Percentiles rank a stretch among this genome's conserved stretches.
Conservation (phyloP, 2,113 vertebrate genomes). For the Toxotes jaculatrix region DNA sequence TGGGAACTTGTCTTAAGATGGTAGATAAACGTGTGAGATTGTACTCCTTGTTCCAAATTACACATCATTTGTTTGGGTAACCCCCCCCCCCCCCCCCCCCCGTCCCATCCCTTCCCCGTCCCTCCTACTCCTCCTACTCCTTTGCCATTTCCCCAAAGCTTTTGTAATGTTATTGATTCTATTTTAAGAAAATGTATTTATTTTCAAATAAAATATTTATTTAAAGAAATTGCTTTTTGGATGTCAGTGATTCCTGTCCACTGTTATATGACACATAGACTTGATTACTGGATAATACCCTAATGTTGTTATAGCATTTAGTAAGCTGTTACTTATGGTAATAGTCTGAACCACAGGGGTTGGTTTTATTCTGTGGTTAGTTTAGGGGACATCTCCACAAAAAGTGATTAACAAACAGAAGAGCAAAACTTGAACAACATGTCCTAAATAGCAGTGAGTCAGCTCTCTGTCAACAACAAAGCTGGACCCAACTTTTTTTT, state of each 20-base stretch:
- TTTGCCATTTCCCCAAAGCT: slow-evolving; percentile 72
- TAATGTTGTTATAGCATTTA: background rate
- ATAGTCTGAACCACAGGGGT: too few relatives aligned
- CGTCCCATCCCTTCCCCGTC: background rate
- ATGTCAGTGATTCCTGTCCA: background rate
- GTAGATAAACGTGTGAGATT: slow-evolving; percentile 77
- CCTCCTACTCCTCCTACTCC: slow-evolving; percentile 35
- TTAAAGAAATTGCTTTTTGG: slow-evolving; percentile 76
- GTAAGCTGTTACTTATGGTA: background rate
- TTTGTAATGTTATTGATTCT: slow-evolving; percentile 87
- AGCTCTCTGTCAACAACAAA: slow-evolving; percentile 47
- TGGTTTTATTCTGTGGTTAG: slow-evolving; percentile 12
- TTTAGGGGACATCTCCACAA: slow-evolving; percentile 29
- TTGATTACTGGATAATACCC: background rate
- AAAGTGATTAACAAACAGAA: slow-evolving; percentile 39
- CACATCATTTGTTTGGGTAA: slow-evolving; percentile 74
- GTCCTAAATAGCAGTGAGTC: slow-evolving; percentile 49
- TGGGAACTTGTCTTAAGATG: slow-evolving; percentile 74
- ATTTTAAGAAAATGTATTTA: slow-evolving; percentile 89
- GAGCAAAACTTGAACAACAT: slow-evolving; percentile 43
- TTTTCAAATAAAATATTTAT: slow-evolving; percentile 90
- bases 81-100: slow-evolving; percentile 20
- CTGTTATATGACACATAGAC: background rate
- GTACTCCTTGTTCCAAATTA: slow-evolving; percentile 79
- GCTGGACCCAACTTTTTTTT: background rate